A percentile compares a stretch with the other conserved stretches of the same genome.
Conservation (phyloP, 2,888 invertebrate genomes). For the Melikaiella ostensackeni region DNA sequence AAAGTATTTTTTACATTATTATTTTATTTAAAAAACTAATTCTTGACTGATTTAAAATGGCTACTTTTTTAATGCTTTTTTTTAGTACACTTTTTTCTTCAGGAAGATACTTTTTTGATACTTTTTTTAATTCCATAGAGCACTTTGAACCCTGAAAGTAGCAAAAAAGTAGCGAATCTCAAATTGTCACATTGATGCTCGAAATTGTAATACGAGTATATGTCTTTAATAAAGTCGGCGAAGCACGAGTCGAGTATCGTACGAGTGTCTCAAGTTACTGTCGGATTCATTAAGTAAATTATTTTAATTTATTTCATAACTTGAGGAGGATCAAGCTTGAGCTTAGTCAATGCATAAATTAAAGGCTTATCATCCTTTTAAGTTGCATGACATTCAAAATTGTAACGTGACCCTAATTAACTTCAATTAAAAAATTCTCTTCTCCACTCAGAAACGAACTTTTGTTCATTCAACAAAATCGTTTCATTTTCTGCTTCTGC, state of each 20-base stretch:
- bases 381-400: neutral
- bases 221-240: slow-evolving; percentile 15
- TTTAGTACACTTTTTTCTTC: too few species aligned
- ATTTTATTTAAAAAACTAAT: too few species aligned
- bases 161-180: too few species aligned
- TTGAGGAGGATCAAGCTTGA: neutral
- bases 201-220: slow-evolving; percentile 7
- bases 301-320: slow-evolving; percentile 14
- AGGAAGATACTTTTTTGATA: too few species aligned
- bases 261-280: neutral
- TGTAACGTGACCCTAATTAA: neutral
- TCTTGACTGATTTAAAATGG: too few species aligned
- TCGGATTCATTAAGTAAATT: slow-evolving; percentile 12
- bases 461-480: too few species aligned
- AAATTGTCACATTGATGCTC: slow-evolving; percentile 7
- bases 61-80: too few species aligned
- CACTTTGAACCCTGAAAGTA: too few species aligned
- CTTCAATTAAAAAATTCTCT: neutral
- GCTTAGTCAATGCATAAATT: neutral
- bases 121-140: too few species aligned
- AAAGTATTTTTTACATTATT: too few species aligned
- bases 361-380: neutral
- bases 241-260: slow-evolving; percentile 1
- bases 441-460: neutral
- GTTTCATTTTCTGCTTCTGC: too few species aligned